Evolutionary conservation across 2,888 invertebrate species (phyloP).

Genomic region (Lamproptera curius): DNA sequence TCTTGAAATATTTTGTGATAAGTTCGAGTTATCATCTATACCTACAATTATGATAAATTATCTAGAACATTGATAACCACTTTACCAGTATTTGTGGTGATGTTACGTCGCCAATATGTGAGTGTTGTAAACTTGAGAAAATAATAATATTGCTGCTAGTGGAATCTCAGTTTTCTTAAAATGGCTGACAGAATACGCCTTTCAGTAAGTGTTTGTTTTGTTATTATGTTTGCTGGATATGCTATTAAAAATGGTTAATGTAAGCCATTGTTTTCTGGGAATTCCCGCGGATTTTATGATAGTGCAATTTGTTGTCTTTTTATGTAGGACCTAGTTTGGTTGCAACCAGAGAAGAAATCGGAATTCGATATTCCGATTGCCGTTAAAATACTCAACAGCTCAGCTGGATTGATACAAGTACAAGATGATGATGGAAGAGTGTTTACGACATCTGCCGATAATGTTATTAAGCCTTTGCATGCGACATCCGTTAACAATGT

Average conservation of each 20-base stretch:
- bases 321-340: conserved; percentile 95
- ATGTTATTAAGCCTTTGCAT: conserved; percentile 86
- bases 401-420: conserved; percentile 86
- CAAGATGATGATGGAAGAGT: conserved; percentile 91
- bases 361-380: conserved; percentile 93
- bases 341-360: conserved; percentile 82
- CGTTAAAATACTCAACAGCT: conserved; percentile 87
- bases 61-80: conserved; percentile 51
- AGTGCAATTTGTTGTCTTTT: conserved; percentile 5
- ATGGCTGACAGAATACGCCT: conserved; percentile 58
- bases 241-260: neutral
- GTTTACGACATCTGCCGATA: conserved; percentile 75
- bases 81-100: conserved; percentile 43
- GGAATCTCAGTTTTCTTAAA: conserved; percentile 48
- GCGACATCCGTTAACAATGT: conserved; percentile 88
- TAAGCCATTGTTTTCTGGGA: neutral
- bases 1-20: conserved; percentile 53
- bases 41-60: conserved; percentile 49
- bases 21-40: conserved; percentile 41
- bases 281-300: neutral
- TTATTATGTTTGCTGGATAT: neutral
- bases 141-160: conserved; percentile 36
- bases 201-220: conserved; percentile 50
- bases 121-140: conserved; percentile 34
- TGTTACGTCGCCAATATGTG: conserved; percentile 37